phyloP scores from a whole-genome alignment of 2,888 invertebrate genomes.

The Pammene fasciana region DNA sequence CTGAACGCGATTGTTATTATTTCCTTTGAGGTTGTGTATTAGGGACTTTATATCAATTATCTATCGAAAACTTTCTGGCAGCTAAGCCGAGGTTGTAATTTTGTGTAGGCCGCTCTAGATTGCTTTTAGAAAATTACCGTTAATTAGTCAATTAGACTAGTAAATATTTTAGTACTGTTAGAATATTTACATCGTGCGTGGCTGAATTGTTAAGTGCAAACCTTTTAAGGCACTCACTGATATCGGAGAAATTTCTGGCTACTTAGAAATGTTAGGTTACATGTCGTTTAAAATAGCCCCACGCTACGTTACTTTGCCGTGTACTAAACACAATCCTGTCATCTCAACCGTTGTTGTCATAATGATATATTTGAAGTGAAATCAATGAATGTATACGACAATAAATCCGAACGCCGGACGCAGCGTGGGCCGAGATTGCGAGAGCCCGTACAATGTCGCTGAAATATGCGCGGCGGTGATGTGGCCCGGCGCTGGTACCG shows the following conservation, averaged over 20 bases:
- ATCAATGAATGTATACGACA: constrained; percentile 12
- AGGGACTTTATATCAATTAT: neutral
- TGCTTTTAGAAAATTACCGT: neutral
- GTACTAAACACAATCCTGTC: constrained; percentile 12
- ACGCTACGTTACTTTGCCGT: constrained; percentile 2
- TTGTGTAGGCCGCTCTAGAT: neutral
- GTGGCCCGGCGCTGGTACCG: neutral
- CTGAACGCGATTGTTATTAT: constrained; percentile 1
- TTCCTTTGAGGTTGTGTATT: constrained; percentile 7
- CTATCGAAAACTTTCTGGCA: neutral
- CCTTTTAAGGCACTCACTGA: too few species aligned
- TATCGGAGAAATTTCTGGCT: too few species aligned
- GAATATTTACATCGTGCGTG: neutral
- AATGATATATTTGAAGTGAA: constrained; percentile 9
- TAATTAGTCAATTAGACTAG: too few species aligned
- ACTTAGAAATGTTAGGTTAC: too few species aligned
- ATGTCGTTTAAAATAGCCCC: constrained; percentile 1
- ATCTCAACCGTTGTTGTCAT: constrained; percentile 5
- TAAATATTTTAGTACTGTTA: neutral
- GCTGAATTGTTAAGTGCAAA: too few species aligned
- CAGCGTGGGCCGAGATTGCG: constrained; percentile 20
- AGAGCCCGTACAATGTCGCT: constrained; percentile 14
- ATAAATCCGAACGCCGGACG: constrained; percentile 20
- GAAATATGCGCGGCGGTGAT: constrained; percentile 8
- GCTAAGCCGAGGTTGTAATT: neutral